Evolutionary conservation across 2,797 vertebrate species (phyloP), one percentile per base, ranked within the genome.

Genomic region (Pipistrellus nathusii): DNA sequence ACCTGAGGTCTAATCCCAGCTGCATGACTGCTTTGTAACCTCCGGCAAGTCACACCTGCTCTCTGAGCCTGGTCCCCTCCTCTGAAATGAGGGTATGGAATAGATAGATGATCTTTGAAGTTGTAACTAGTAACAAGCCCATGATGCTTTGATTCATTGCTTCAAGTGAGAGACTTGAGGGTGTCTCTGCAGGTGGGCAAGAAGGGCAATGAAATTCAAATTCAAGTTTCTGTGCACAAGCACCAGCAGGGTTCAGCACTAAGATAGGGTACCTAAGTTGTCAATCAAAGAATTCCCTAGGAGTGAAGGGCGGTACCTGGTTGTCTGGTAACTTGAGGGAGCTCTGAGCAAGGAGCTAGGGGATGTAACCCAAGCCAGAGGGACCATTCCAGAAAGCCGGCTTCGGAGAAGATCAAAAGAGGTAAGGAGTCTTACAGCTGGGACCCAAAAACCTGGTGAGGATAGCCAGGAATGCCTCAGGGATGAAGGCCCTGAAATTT

Each of bases 301-400:
- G 59, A 84, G 9, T 13, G 48, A 68, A 88, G 78, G 93, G 78
- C 2, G 48, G 93, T 57, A 53, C 55, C 35, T 57, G 8, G 92
- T 93, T 96, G 83, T 93, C 96, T 38, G 66, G 95, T 76, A 92
- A 96, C 95, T 32, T 3, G 64, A 18, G 64, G 64, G 30, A 17
- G 30, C 62, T 96, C 10, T 59, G 41, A 94, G 90, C 77, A 44
- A 53, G 53, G 69, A 95, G 92, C 68, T 77, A 20, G 68, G 46
- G 30, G 32, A 93, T 41, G 97, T 95, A 97, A 97, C n/a, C 38
- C 27, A 62, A 97, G 91, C 84, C 86, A 20, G 72, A 87, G 76
- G 57, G 80, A 41, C 95, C 95, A 96, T 97, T 93, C 83, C 84
- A 83, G 88, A 96, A 77, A 83, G 72, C 30, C 83, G 66, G 51